Base-by-base conservation (phyloP, 35 echinoderm and acorn worm species). In the Anneissia japonica region DNA sequence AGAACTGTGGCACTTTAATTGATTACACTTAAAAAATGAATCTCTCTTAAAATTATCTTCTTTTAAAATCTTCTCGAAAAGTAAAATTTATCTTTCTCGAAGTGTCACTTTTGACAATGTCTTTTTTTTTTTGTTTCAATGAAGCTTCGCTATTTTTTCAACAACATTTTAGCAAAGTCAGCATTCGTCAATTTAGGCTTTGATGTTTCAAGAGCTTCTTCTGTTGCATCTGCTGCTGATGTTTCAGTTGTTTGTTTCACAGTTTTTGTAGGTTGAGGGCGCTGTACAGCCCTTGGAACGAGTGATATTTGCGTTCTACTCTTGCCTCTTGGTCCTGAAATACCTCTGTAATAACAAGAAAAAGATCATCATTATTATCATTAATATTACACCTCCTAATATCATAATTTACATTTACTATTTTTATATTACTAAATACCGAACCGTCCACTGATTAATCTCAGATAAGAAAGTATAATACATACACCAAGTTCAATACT, bases 101-200 rank as follows among this genome's bases (percentile, higher is more conserved):
- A 64, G 40, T 23, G 26, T 26, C 10, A 7, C 51, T 23, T 16
- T 64, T 64, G 51, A 64, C 19, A 64, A 64, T 12, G 11, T 64
- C 7, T 12, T 64, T 64, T 23, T 45, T 6, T 43, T 43, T 43
- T 14, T 43, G 40, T 43, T 43, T 43, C 4, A 43, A 6, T 6
- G 40, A 19, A 23, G 11, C 21, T 26, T 2, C n/a, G n/a, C 51
- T 75, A 93, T 32, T 93, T 93, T 74, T 97, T 93, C 46, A 90
- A 56, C 30, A 97, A 86, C 91, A 97, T 85, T 81, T 97, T 97
- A 14, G 95, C 88, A 97, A 97, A 97, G 34, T 97, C 95, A 4
- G 95, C 91, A 77, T 97, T 97, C 23, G 38, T 88, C 85, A 93
- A 81, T 73, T 93, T 93, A 21, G 40, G 13, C 40, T 73, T 55